These are phyloP conservation scores for Heliconius nattereri DNA, from an alignment of 1,140 invertebrate genomes.

Conservation along the genomic window DNA sequence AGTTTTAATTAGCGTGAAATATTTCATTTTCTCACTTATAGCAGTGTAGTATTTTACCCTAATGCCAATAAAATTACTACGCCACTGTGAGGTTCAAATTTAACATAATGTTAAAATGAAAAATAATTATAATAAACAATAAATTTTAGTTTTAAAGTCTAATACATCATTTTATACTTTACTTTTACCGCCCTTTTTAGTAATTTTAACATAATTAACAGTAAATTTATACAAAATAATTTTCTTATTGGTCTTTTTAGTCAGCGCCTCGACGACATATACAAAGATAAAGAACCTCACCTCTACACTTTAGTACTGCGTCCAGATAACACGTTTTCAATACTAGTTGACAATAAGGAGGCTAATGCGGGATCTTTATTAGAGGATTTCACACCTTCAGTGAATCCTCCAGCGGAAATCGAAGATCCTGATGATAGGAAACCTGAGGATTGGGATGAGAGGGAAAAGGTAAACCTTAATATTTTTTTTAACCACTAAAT, in stretches of 20 bases:
- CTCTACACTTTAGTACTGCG: conserved; percentile 94
- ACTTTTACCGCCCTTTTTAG: neutral
- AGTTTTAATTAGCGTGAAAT: no score
- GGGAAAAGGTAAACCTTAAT: conserved; percentile 86
- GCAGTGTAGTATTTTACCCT: no score
- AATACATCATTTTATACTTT: no score
- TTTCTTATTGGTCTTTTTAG: conserved; percentile 59
- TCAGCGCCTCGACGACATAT: conserved; percentile 91
- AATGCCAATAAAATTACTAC: no score
- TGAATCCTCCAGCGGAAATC: conserved; percentile 97
- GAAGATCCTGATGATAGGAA: conserved; percentile 95
- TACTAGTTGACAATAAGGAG: conserved; percentile 87
- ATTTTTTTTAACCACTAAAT: neutral
- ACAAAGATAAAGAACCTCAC: conserved; percentile 98
- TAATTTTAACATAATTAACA: neutral
- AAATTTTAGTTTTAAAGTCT: no score
- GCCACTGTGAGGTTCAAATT: no score
- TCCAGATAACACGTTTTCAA: conserved; percentile 92
- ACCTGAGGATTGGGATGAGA: conserved; percentile 98
- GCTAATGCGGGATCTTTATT: conserved; percentile 93
- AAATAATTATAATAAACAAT: no score
- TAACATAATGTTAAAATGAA: no score
- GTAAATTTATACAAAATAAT: neutral
- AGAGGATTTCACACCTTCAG: conserved; percentile 94
- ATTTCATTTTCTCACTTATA: no score